phyloP scores from a whole-genome alignment of 2,888 invertebrate species.

The Rugalucina vietnamica region DNA sequence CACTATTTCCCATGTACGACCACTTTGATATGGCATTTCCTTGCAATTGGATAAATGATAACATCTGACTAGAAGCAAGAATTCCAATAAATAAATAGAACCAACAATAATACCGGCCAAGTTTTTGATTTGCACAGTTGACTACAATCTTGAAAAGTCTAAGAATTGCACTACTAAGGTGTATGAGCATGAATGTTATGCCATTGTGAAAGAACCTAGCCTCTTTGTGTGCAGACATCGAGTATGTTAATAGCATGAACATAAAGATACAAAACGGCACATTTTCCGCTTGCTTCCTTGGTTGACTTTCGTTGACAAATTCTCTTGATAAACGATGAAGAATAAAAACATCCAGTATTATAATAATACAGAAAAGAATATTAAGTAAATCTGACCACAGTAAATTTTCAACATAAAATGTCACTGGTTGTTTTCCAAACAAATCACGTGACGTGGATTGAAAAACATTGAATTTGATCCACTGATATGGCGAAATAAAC shows the following conservation, averaged over 20 bases:
- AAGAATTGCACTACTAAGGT: conserved; percentile 49
- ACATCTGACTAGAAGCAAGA: conserved; percentile 47
- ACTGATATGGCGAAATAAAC: conserved; percentile 74
- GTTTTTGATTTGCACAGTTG: conserved; percentile 34
- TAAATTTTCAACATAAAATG: conserved; percentile 41
- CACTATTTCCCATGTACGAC: conserved; percentile 54
- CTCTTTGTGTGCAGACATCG: conserved; percentile 75
- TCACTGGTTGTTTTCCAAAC: conserved; percentile 30
- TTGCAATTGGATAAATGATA: conserved; percentile 19
- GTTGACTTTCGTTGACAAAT: background rate
- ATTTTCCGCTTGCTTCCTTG: background rate
- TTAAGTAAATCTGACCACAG: background rate
- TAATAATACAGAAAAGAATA: background rate
- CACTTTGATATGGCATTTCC: conserved; percentile 47
- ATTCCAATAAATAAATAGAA: conserved; percentile 39
- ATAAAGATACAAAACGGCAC: background rate
- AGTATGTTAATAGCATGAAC: conserved; percentile 64
- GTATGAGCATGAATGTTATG: conserved; percentile 68
- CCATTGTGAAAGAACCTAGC: conserved; percentile 73
- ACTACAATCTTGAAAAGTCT: conserved; percentile 1
- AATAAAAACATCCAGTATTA: background rate
- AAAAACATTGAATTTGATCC: conserved; percentile 76
- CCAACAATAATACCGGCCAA: conserved; percentile 30
- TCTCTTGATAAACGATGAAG: too few relatives aligned
- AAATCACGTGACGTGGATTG: conserved; percentile 62